Percentiles rank a stretch among this genome's conserved stretches.
These are phyloP conservation scores for Neolamprologus devosi DNA, from an alignment of 2,113 vertebrate species.

Conservation along the genomic window DNA sequence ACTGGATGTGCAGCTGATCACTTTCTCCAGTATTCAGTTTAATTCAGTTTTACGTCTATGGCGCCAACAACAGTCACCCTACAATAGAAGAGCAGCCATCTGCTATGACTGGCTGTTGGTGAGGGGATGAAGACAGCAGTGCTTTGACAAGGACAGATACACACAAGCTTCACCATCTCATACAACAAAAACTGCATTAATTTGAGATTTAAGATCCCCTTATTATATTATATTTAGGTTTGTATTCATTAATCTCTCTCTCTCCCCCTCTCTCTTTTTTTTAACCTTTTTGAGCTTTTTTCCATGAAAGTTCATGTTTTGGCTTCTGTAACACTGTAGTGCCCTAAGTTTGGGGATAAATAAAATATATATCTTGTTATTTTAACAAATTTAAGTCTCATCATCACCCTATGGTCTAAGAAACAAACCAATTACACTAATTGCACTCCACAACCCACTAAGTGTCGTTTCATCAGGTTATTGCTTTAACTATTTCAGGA, in stretches of 20 bases:
- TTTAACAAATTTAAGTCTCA: background rate
- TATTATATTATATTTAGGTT: background rate
- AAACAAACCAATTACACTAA: background rate
- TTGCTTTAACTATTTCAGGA: background rate
- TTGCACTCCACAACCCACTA: background rate
- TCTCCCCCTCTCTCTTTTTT: background rate
- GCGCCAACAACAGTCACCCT: background rate
- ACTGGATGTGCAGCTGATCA: background rate
- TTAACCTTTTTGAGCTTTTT: background rate
- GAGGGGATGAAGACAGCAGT: background rate
- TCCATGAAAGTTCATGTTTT: background rate
- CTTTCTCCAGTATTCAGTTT: background rate
- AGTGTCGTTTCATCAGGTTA: background rate
- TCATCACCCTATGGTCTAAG: background rate
- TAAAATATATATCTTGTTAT: background rate
- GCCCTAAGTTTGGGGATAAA: background rate
- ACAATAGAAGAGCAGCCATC: background rate
- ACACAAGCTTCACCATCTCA: background rate
- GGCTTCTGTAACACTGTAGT: background rate
- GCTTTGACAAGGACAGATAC: background rate
- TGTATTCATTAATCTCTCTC: background rate
- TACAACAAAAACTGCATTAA: background rate
- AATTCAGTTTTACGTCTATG: background rate
- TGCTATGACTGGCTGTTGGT: background rate
- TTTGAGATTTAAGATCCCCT: background rate